Conservation (phyloP, 2,797 vertebrate species). For the Galago senegalensis region DNA sequence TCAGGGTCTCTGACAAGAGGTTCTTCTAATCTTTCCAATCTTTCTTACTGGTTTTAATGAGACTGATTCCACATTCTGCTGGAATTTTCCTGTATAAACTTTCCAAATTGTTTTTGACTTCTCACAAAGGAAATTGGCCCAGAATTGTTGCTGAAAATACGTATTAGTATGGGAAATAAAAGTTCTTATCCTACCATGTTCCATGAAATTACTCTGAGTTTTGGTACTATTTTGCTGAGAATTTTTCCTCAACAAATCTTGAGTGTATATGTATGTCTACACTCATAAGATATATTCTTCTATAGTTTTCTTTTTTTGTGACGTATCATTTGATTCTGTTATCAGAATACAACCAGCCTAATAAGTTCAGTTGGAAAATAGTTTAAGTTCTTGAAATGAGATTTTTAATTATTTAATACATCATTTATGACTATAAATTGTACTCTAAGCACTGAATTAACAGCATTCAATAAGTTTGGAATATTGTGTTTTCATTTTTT, state of each 20-base stretch:
- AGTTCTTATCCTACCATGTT: neutral
- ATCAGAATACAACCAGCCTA: neutral
- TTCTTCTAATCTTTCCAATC: too few relatives aligned
- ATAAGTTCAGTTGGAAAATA: neutral
- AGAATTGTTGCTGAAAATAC: neutral
- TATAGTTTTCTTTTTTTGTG: neutral
- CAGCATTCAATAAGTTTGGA: neutral
- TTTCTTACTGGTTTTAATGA: neutral
- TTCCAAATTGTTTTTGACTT: neutral
- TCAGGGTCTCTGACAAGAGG: too few relatives aligned
- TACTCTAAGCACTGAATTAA: neutral
- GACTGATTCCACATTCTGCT: neutral
- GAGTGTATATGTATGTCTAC: neutral
- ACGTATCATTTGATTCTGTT: neutral
- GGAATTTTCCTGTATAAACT: neutral
- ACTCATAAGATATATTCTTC: neutral
- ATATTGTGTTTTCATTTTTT: neutral
- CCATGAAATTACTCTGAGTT: neutral
- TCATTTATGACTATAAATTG: neutral
- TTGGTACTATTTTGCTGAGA: neutral
- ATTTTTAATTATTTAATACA: neutral
- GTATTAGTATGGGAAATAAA: neutral
- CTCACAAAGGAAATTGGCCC: neutral
- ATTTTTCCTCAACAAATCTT: neutral
- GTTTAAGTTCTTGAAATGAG: neutral